Evolutionary conservation across 2,888 invertebrate species (phyloP), one percentile per base, ranked within the genome.

Genomic region (Mythimna albipuncta): DNA sequence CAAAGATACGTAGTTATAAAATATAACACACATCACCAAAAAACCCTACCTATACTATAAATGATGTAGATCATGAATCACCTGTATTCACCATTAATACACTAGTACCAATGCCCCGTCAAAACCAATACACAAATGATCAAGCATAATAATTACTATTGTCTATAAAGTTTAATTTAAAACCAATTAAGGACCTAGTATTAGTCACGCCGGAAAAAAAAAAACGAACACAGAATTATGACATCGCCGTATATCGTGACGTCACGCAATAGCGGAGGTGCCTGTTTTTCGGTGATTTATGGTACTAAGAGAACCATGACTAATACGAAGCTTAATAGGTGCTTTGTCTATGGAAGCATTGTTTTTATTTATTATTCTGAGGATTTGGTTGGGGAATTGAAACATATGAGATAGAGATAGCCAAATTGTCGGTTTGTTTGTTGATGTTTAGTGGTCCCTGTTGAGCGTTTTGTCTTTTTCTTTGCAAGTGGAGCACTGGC

Each of bases 221-320:
- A 91, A 89, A 93, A 93, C 91, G 92, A 93, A 93, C 92, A 90
- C 90, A 91, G 88, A 94, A 95, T 95, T 95, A 95, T 95, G 95
- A 96, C 95, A 94, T 95, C 93, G 94, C 85, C 85, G 88, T 89
- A 90, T 90, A 61, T 89, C 93, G 91, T 90, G 89, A 89, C 90
- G 85, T 89, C 89, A 89, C 90, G 89, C 89, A 73, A 89, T 69
- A 85, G 79, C 63, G 73, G 85, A 88, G 90, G 91, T 91, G 90
- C 93, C 93, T 91, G 91, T 90, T 94, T 95, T 93, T 95, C 90
- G 94, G 94, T 96, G 95, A 96, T 96, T 96, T 95, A 96, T 95
- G 87, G 87, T 79, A 87, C 85, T 88, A 90, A 86, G 89, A 91
- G 90, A 89, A 91, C 92, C 92, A 93, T 95, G 94, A 95, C 93